phyloP scores from a whole-genome alignment of 2,797 vertebrate species.

The Semotilus atromaculatus region DNA sequence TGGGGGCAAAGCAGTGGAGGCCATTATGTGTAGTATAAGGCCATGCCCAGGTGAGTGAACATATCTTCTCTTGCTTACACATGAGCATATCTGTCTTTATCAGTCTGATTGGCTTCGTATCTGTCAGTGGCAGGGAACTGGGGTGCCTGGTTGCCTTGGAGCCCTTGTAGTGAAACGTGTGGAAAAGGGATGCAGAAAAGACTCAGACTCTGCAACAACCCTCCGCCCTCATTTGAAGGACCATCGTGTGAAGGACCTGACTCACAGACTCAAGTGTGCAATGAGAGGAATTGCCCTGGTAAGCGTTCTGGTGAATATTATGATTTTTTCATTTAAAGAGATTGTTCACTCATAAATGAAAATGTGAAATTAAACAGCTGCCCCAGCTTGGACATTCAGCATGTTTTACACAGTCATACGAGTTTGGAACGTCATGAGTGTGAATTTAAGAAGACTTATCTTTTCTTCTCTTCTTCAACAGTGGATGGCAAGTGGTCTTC shows the following conservation, averaged over 20 bases:
- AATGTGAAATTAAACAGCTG: not conserved
- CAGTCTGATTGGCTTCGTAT: slow-evolving; percentile 16
- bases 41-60: slow-evolving; percentile 88
- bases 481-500: slow-evolving; percentile 94
- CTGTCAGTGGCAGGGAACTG: slow-evolving; percentile 87
- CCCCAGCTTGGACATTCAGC: not conserved
- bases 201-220: slow-evolving; percentile 87
- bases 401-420: not conserved
- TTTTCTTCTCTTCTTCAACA: slow-evolving; percentile 59
- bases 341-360: not conserved
- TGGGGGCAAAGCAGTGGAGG: slow-evolving; percentile 84
- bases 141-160: slow-evolving; percentile 92
- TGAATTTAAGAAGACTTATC: not conserved
- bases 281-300: slow-evolving; percentile 88
- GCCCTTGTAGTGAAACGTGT: slow-evolving; percentile 88
- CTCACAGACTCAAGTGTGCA: slow-evolving; percentile 89
- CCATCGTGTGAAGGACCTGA: slow-evolving; percentile 83
- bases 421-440: not conserved
- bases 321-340: not conserved
- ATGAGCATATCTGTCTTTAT: slow-evolving; percentile 1
- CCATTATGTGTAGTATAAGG: slow-evolving; percentile 84
- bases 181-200: slow-evolving; percentile 89
- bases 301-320: slow-evolving; percentile 45
- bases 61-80: not conserved
- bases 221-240: slow-evolving; percentile 86